Evolutionary conservation across 2,113 vertebrate species (phyloP), one percentile per base, ranked within the genome.

Genomic region (Meles meles): DNA sequence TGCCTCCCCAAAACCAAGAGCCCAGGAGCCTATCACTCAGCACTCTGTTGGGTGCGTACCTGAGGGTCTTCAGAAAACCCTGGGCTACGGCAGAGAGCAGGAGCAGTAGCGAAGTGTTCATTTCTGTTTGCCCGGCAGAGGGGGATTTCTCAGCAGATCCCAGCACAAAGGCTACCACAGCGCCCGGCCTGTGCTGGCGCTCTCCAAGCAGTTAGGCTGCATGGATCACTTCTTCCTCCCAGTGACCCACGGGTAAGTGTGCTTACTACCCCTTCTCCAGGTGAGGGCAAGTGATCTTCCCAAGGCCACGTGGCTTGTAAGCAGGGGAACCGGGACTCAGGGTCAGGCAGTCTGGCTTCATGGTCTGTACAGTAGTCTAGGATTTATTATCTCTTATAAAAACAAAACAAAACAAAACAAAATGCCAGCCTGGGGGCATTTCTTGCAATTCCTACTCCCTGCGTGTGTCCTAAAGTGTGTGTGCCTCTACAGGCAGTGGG

Each of bases 141-240:
- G 21, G 7, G n/a, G 42, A n/a, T 27, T 9, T 25, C 44, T 20
- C n/a, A 23, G 47, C 0, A 3, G 47, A 0, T 17, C 1, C 21
- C 15, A 6, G 8, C n/a, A 4, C 10, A 11, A 2, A 7, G 2
- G 0, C 18, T 21, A 6, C 23, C 1, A 2, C 12, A 2, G 18
- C 2, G 13, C 57, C 15, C 17, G 27, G 14, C 27, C 17, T 2
- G 4, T 3, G 25, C 47, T 44, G 37, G 2, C 18, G 18, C 37
- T 25, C 20, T 6, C 63, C 7, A 14, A 29, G 42, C 52, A 23
- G 12, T 21, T 10, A 21, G 6, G 9, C 9, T 39, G 2, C 52
- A 1, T 3, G 17, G 31, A 6, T 2, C 12, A 14, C 18, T 1
- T 13, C 57, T 21, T 57, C 67, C n/a, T 76, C 17, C 17, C 39